Percentiles rank a stretch among this genome's conserved stretches.
These are phyloP conservation scores for Limnephilus rhombicus DNA, from an alignment of 2,888 invertebrate genomes.

Conservation along the genomic window DNA sequence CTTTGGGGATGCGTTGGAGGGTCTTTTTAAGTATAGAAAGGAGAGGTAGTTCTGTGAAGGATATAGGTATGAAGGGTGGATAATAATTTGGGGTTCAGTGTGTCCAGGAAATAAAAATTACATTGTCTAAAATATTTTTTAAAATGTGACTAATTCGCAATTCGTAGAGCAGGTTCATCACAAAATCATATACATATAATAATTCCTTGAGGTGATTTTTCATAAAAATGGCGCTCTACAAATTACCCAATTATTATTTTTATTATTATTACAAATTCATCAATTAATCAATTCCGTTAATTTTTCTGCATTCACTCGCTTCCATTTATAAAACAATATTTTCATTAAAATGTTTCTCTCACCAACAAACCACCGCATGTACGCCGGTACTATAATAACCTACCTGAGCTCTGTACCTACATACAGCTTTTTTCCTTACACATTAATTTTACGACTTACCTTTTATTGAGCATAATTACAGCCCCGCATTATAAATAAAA, in stretches of 20 bases:
- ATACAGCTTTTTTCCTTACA: slow-evolving; percentile 53
- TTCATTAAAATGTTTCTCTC: neutral
- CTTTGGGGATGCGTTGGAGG: too few relatives aligned
- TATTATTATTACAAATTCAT: too few relatives aligned
- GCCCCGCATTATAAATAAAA: slow-evolving; percentile 66
- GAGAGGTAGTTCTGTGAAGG: too few relatives aligned
- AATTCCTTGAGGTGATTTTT: too few relatives aligned
- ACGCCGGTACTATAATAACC: neutral
- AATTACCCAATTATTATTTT: too few relatives aligned
- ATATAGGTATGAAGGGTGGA: too few relatives aligned
- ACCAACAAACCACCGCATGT: neutral
- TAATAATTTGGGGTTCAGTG: too few relatives aligned
- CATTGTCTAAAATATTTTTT: too few relatives aligned
- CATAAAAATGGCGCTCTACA: too few relatives aligned
- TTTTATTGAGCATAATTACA: slow-evolving; percentile 66
- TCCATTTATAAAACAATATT: neutral
- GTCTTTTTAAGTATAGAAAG: too few relatives aligned
- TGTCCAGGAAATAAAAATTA: too few relatives aligned
- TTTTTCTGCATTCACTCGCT: neutral
- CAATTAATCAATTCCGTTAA: neutral
- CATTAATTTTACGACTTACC: slow-evolving; percentile 61
- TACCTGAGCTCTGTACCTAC: neutral
- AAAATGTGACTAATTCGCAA: too few relatives aligned
- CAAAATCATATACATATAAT: neutral
- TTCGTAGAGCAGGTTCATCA: neutral